A percentile compares a stretch with the other conserved stretches of the same genome.
Conservation (phyloP, 2,113 vertebrate species). For the Bufo gargarizans region DNA sequence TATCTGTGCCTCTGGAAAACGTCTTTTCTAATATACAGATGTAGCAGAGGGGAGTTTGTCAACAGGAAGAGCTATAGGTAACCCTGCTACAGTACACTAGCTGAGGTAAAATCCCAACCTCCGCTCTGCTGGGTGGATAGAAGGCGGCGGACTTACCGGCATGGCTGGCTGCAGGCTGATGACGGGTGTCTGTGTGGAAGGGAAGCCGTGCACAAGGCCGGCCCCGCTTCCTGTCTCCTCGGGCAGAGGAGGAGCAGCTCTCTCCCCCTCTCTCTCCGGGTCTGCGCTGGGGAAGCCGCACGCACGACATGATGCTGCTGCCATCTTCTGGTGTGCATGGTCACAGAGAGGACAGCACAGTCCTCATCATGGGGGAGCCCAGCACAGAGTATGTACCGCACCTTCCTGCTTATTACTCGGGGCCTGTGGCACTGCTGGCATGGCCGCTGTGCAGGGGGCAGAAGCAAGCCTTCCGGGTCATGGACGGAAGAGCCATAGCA, state of each 20-base stretch:
- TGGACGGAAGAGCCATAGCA: no score
- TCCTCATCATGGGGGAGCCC: constrained; percentile 50
- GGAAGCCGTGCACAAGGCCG: neutral
- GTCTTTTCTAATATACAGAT: neutral
- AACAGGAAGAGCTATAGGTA: neutral
- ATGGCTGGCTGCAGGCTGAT: neutral
- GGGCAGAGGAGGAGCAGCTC: neutral
- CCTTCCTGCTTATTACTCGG: neutral
- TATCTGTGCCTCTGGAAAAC: neutral
- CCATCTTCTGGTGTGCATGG: constrained; percentile 56
- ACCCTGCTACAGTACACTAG: no score
- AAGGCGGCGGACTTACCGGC: neutral
- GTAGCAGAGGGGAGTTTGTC: neutral
- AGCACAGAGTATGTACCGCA: constrained; percentile 51
- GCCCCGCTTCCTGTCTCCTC: constrained; percentile 49
- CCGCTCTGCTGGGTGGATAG: neutral
- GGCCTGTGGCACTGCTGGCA: no score
- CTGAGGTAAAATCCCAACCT: neutral
- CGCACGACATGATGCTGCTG: constrained; percentile 53
- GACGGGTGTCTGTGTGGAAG: neutral
- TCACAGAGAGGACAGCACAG: constrained; percentile 39
- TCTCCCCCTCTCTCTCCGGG: neutral
- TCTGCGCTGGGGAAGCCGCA: neutral
- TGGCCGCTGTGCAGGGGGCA: no score
- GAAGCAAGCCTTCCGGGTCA: no score